Percentiles rank a stretch among this genome's conserved stretches.
phyloP scores from a whole-genome alignment of 2,888 invertebrate genomes.

The Didymodactylos carnosus region DNA sequence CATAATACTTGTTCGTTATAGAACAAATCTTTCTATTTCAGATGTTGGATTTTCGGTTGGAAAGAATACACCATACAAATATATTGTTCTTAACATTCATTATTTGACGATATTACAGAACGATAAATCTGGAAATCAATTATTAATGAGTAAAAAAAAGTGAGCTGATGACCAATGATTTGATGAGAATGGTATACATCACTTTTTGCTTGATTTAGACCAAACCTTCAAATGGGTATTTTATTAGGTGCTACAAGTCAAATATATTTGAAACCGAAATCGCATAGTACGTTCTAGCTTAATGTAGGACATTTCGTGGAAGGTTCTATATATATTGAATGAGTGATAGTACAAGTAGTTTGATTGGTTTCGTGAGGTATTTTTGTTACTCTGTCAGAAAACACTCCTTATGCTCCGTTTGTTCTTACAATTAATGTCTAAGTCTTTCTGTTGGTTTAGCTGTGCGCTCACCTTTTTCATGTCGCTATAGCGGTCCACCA shows the following conservation, averaged over 20 bases:
- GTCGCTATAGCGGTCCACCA: conserved; percentile 3
- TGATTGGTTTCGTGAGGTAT: too few species aligned
- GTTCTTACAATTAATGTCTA: neutral
- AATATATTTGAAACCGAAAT: conserved; percentile 1
- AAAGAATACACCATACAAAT: conserved; percentile 55
- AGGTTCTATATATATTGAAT: too few species aligned
- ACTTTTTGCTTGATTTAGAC: neutral
- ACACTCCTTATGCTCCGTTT: too few species aligned
- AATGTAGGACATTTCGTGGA: too few species aligned
- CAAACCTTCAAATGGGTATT: conserved; percentile 7
- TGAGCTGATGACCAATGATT: conserved; percentile 35
- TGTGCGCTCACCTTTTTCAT: neutral
- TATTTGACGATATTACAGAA: conserved; percentile 38
- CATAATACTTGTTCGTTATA: too few species aligned
- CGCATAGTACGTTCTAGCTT: neutral
- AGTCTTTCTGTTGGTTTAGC: too few species aligned
- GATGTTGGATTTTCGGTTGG: conserved; percentile 76
- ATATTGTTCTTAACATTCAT: conserved; percentile 78
- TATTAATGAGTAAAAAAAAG: conserved; percentile 55
- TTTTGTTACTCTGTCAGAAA: too few species aligned
- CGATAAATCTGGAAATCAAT: conserved; percentile 62
- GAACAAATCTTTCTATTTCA: neutral
- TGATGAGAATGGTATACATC: conserved; percentile 13
- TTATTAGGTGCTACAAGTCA: neutral
- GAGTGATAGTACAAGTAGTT: too few species aligned